These are phyloP conservation scores for Pyralis farinalis DNA, from an alignment of 2,888 invertebrate genomes.

Conservation along the genomic window DNA sequence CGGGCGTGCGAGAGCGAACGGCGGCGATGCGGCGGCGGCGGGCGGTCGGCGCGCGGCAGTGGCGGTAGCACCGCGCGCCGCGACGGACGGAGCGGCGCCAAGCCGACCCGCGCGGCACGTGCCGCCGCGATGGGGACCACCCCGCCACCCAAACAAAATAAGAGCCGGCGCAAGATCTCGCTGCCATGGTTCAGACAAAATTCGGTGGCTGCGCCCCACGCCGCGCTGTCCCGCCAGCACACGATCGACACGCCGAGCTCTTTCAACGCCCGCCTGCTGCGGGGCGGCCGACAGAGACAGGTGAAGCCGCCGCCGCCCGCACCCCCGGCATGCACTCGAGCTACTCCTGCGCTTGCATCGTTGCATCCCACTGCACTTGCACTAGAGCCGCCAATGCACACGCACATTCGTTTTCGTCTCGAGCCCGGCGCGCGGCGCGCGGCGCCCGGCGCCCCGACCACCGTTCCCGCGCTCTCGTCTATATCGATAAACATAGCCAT, in stretches of 20 bases:
- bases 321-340: slow-evolving; percentile 26
- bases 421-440: no score
- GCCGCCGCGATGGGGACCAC: slow-evolving; percentile 54
- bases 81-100: slow-evolving; percentile 52
- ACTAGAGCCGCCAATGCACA: slow-evolving; percentile 21
- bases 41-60: slow-evolving; percentile 37
- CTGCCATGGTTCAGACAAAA: slow-evolving; percentile 94
- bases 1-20: slow-evolving; percentile 8
- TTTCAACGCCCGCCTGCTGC: slow-evolving; percentile 88
- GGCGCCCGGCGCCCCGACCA: background rate
- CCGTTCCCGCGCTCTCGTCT: background rate
- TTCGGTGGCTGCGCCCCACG: slow-evolving; percentile 87
- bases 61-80: slow-evolving; percentile 54
- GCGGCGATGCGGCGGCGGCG: slow-evolving; percentile 25
- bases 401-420: slow-evolving; percentile 11
- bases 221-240: slow-evolving; percentile 90
- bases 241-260: slow-evolving; percentile 95
- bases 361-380: slow-evolving; percentile 30
- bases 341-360: slow-evolving; percentile 39
- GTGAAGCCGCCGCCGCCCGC: slow-evolving; percentile 44
- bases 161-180: slow-evolving; percentile 91
- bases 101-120: slow-evolving; percentile 44
- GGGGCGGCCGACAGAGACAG: slow-evolving; percentile 83
- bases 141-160: slow-evolving; percentile 78
- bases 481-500: slow-evolving; percentile 12